Percentiles rank a stretch among this genome's conserved stretches.
Conservation (phyloP, 2,113 vertebrate genomes). For the Danio rerio region DNA sequence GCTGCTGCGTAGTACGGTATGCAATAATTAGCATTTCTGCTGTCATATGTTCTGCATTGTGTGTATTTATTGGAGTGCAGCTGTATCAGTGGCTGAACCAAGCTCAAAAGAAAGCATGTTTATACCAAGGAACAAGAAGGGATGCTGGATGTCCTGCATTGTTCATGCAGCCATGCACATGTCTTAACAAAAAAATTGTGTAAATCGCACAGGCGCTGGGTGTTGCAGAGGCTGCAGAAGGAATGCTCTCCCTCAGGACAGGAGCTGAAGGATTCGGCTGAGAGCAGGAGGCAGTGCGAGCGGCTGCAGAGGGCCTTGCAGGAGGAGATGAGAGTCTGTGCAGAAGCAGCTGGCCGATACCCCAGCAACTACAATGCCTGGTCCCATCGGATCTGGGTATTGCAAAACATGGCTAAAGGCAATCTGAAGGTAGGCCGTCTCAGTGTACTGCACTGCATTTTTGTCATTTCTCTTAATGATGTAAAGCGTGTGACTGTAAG, state of each 20-base stretch:
- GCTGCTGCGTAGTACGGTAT: too few relatives aligned
- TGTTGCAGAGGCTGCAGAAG: conserved; percentile 86
- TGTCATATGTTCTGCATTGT: too few relatives aligned
- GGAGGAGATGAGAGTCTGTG: conserved; percentile 92
- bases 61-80: too few relatives aligned
- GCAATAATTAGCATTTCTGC: too few relatives aligned
- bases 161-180: too few relatives aligned
- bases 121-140: too few relatives aligned
- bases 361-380: conserved; percentile 99
- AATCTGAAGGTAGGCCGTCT: conserved; percentile 83
- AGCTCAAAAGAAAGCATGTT: too few relatives aligned
- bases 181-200: too few relatives aligned
- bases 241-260: conserved; percentile 73
- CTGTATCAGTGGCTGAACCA: too few relatives aligned
- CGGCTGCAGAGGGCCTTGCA: conserved; percentile 79
- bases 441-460: neutral
- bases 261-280: conserved; percentile 76
- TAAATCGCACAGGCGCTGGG: conserved; percentile 85
- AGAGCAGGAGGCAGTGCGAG: conserved; percentile 65
- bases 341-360: conserved; percentile 89
- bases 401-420: conserved; percentile 89
- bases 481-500: neutral
- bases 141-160: too few relatives aligned
- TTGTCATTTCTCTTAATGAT: neutral
- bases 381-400: conserved; percentile 98